phyloP scores from a whole-genome alignment of 1,140 invertebrate species.

The Bicyclus anynana region DNA sequence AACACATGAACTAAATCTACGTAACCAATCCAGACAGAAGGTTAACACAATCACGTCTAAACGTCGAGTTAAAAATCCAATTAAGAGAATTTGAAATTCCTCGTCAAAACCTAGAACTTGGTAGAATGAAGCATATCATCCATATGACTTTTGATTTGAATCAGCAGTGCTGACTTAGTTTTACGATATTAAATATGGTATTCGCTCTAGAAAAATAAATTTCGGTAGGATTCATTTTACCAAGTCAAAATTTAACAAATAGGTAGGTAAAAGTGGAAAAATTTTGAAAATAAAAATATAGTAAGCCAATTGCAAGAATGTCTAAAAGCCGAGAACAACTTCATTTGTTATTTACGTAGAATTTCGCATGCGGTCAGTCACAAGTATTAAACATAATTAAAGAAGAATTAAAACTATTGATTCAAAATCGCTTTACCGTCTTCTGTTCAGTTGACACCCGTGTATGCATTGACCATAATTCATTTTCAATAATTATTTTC shows the following conservation, averaged over 20 bases:
- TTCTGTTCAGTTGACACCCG: slow-evolving; percentile 68
- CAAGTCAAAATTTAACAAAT: slow-evolving; percentile 15
- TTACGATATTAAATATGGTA: too few species aligned
- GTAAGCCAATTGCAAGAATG: slow-evolving; percentile 66
- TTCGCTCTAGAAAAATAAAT: too few species aligned
- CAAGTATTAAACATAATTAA: slow-evolving; percentile 59
- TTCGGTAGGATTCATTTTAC: slow-evolving; percentile 28
- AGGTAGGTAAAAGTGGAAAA: slow-evolving; percentile 29
- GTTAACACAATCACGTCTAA: slow-evolving; percentile 71
- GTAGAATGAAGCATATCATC: slow-evolving; percentile 28
- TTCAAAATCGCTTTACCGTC: slow-evolving; percentile 70
- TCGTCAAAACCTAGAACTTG: slow-evolving; percentile 22
- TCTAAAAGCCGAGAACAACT: slow-evolving; percentile 60
- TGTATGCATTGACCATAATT: slow-evolving; percentile 53
- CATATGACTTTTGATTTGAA: too few species aligned
- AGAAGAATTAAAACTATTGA: slow-evolving; percentile 48
- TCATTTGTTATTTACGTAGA: slow-evolving; percentile 53
- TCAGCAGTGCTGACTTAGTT: too few species aligned
- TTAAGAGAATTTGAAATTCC: slow-evolving; percentile 30
- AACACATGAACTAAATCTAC: slow-evolving; percentile 67
- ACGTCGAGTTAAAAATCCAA: slow-evolving; percentile 39
- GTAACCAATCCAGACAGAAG: slow-evolving; percentile 51
- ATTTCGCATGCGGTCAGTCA: slow-evolving; percentile 72
- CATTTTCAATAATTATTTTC: neutral
- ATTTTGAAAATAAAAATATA: slow-evolving; percentile 54